Percentiles rank a stretch among this genome's conserved stretches.
Conservation (phyloP, 2,888 invertebrate species). For the Gandaritis pyraliata region DNA sequence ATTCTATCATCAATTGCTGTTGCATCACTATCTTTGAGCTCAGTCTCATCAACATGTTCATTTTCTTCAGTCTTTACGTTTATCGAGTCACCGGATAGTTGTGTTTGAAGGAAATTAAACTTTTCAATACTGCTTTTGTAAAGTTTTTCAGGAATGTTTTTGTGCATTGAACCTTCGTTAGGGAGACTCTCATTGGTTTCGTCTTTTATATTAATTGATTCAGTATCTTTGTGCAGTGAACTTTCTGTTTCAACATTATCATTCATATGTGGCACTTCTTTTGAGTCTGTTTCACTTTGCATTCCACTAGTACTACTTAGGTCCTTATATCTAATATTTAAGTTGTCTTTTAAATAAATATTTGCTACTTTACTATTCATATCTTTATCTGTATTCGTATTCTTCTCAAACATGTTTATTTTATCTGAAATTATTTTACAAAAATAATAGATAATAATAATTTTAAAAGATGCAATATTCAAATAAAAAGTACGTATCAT, state of each 20-base stretch:
- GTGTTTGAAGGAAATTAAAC: slow-evolving; percentile 77
- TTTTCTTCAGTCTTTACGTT: slow-evolving; percentile 49
- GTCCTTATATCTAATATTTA: slow-evolving; percentile 61
- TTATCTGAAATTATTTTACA: slow-evolving; percentile 65
- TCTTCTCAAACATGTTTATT: slow-evolving; percentile 80
- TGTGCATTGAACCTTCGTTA: slow-evolving; percentile 20
- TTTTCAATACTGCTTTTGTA: slow-evolving; percentile 75
- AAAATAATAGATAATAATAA: neutral
- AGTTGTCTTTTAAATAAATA: slow-evolving; percentile 67
- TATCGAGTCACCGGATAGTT: slow-evolving; percentile 58
- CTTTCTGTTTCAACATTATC: slow-evolving; percentile 29
- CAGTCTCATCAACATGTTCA: slow-evolving; percentile 45
- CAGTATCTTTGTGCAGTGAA: slow-evolving; percentile 35
- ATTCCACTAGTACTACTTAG: slow-evolving; percentile 52
- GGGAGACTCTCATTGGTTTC: slow-evolving; percentile 5
- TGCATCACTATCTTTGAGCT: slow-evolving; percentile 51
- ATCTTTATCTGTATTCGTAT: slow-evolving; percentile 64
- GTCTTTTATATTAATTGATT: slow-evolving; percentile 21
- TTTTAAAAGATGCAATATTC: no score
- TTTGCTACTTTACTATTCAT: slow-evolving; percentile 67
- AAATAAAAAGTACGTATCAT: no score
- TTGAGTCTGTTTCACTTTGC: slow-evolving; percentile 52
- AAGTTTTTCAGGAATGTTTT: slow-evolving; percentile 58
- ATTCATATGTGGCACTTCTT: slow-evolving; percentile 37
- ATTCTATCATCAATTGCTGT: slow-evolving; percentile 35